Evolutionary conservation across 1,140 invertebrate species (phyloP).

Genomic region (Caenorhabditis tropicalis): DNA sequence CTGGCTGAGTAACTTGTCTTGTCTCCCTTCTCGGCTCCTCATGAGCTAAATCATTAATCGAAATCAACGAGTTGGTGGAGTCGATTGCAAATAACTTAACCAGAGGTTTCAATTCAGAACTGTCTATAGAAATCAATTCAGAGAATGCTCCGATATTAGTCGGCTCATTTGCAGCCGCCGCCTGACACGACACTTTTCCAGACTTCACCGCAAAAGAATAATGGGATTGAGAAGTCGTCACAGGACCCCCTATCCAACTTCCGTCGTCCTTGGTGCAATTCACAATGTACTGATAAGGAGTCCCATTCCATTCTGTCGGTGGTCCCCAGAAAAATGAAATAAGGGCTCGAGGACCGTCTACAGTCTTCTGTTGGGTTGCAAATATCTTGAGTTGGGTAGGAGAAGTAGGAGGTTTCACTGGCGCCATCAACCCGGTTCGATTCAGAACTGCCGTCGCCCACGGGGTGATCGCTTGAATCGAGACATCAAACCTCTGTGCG

Average conservation of each 20-base stretch:
- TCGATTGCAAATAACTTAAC: constrained; percentile 71
- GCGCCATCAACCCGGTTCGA: constrained; percentile 65
- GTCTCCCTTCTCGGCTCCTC: constrained; percentile 64
- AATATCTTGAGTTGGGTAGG: constrained; percentile 63
- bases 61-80: constrained; percentile 64
- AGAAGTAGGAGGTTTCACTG: constrained; percentile 66
- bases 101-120: constrained; percentile 69
- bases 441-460: constrained; percentile 63
- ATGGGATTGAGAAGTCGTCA: constrained; percentile 35
- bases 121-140: constrained; percentile 64
- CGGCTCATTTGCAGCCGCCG: constrained; percentile 70
- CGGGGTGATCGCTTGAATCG: constrained; percentile 60
- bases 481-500: constrained; percentile 65
- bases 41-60: constrained; percentile 57
- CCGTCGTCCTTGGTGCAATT: constrained; percentile 63
- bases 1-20: constrained; percentile 43
- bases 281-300: constrained; percentile 67
- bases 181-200: constrained; percentile 65
- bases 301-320: constrained; percentile 70
- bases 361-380: constrained; percentile 71
- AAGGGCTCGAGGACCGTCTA: constrained; percentile 70
- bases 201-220: constrained; percentile 68
- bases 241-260: constrained; percentile 46
- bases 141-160: constrained; percentile 63
- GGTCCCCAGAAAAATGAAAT: constrained; percentile 71